Conservation (phyloP, 1,140 invertebrate species). For the Wasmannia auropunctata region DNA sequence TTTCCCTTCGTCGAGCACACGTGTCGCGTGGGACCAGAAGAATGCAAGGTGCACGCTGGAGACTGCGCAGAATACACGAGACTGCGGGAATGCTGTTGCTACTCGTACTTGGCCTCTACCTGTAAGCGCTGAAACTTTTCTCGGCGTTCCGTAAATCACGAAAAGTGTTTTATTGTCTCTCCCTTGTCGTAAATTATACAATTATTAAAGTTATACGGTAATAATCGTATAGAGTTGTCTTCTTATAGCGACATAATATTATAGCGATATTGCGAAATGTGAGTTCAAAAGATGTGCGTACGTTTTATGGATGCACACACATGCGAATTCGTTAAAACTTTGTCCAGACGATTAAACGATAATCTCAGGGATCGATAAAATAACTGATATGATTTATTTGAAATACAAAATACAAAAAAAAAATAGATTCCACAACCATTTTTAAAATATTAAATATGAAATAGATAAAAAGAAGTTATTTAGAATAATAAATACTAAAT, state of each 20-base stretch:
- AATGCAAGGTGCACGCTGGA: conserved; percentile 86
- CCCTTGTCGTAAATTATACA: not conserved
- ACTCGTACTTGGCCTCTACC: conserved; percentile 86
- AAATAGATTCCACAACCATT: no score
- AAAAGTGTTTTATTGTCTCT: not conserved
- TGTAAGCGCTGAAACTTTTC: conserved; percentile 84
- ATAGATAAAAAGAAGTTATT: not conserved
- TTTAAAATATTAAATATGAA: no score
- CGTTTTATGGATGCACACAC: not conserved
- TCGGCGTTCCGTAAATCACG: not conserved
- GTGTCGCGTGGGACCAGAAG: conserved; percentile 87
- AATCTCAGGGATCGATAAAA: no score
- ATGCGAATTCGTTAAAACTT: not conserved
- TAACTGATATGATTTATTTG: no score
- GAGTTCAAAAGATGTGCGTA: not conserved
- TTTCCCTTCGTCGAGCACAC: conserved; percentile 89
- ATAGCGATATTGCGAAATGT: not conserved
- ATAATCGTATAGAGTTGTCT: not conserved
- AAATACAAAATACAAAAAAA: no score
- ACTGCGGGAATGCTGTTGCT: conserved; percentile 89
- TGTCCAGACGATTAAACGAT: not conserved
- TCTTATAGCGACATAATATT: not conserved
- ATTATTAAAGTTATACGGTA: not conserved
- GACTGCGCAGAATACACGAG: conserved; percentile 88
- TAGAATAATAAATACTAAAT: no score